These are phyloP conservation scores for Streptopelia turtur DNA, from an alignment of 2,797 vertebrate species.

Conservation along the genomic window DNA sequence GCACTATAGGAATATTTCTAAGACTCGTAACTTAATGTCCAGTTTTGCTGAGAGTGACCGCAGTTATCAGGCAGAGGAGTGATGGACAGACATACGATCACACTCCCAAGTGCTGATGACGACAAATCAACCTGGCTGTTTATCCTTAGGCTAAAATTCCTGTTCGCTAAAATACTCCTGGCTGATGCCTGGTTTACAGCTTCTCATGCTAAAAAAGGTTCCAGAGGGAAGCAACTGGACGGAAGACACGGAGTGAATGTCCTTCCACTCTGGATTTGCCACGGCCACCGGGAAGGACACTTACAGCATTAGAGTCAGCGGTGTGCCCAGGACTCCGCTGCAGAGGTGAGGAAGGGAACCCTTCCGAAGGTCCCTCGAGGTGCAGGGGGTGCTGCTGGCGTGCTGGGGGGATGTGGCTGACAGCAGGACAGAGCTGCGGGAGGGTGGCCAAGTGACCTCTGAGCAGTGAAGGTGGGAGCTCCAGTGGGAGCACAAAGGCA, in stretches of 20 bases:
- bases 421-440: not conserved
- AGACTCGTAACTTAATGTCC: not conserved
- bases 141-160: not conserved
- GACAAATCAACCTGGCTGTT: constrained; percentile 4
- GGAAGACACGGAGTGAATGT: not conserved
- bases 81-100: not conserved
- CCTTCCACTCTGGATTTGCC: not conserved
- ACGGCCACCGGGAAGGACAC: not conserved
- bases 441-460: not conserved
- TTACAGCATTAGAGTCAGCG: not conserved
- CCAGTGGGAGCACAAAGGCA: not conserved
- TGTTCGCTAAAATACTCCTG: not conserved
- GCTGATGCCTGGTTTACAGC: not conserved
- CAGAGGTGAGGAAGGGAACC: not conserved
- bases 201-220: not conserved
- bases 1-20: not conserved
- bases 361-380: not conserved
- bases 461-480: not conserved
- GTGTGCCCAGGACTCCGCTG: not conserved
- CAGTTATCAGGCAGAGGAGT: not conserved
- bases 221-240: not conserved
- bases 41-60: not conserved
- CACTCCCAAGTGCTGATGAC: not conserved
- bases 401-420: not conserved
- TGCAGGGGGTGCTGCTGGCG: not conserved